Base-by-base conservation (phyloP, 1,140 invertebrate species). In the Bombus confusus region DNA sequence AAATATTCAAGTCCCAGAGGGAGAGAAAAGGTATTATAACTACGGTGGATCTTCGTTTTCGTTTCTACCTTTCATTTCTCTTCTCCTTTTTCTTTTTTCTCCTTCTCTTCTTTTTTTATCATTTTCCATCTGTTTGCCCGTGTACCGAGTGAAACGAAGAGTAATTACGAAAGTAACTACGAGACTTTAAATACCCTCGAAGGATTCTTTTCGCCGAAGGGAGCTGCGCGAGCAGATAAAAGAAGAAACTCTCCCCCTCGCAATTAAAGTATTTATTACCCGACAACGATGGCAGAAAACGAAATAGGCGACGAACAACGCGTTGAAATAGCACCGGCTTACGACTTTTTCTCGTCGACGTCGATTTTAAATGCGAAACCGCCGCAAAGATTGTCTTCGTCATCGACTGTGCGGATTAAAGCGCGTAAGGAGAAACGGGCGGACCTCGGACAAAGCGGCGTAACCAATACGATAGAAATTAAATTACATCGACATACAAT, bases 211-310 rank as follows among this genome's bases (percentile, higher is more conserved):
- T 62, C 66, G 52, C 83, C 66, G 15, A 37, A 41, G 73, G 73
- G 47, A 28, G 59, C 5, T 4, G 9, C 18, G n/a, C 37, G 28
- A 18, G 28, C 18, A 39, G 74, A 77, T n/a, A 71, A 79, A 71
- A 79, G n/a, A 52, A 84, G 47, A 47, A 37, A 18, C 37, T 71
- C 39, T 43, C 34, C 82, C 43, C 31, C 47, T 71, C 1, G 76
- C 83, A 72, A 72, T 84, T 84, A 84, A 84, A 79, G 64, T 84
- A 84, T 84, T 84, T 84, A 79, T 84, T 62, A 78, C 69, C 52
- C 22, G 37, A 57, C 47, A 52, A 72, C 80, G 69, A 34, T 13
- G 39, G 28, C 18, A 25, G 41, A 43, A 66, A 41, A 62, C 10
- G 37, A 72, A 80, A 25, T n/a, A 22, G 28, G 37, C 28, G 75